Base-by-base conservation (phyloP, 1,140 invertebrate genomes). In the Pissodes strobi region DNA sequence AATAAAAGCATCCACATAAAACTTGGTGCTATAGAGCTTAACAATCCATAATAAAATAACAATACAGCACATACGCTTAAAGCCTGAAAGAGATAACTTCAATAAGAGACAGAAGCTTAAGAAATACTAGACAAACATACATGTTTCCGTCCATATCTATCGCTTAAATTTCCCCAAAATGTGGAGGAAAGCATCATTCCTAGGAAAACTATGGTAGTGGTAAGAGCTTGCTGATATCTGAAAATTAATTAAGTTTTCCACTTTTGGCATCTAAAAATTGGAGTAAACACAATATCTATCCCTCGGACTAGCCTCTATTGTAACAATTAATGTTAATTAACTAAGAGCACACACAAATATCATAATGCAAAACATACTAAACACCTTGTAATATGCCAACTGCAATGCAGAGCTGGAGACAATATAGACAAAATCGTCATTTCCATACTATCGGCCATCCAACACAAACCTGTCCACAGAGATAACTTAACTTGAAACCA, bases 361-460 rank as follows among this genome's bases (percentile, higher is more conserved):
- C n/a, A n/a, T 37, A 25, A 39, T 19, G 15, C 15, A 22, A 57
- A n/a, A n/a, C n/a, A 59, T 45, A 61, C 52, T 17, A 34, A 38
- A 41, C 41, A 93, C 80, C 90, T 86, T 66, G 88, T 86, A 67
- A 98, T 91, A 73, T 90, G 87, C 95, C 95, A 98, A 79, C 93
- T 90, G 80, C 95, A 98, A 76, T 94, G 92, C 15, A 98, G 79
- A 0, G 94, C 92, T 43, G 95, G 94, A 43, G 92, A 93, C 12
- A 98, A 78, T 68, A 98, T 96, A 69, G 92, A 93, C 5, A 98
- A 80, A 74, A 98, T 95, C 76, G 95, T 97, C 91, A 98, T 97
- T 83, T 98, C 95, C 95, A 98, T 97, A 37, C 93, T 95, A 79
- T 98, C 95, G 22, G 95, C 92, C 94, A 97, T 97, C 94, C 95